phyloP scores from a whole-genome alignment of 2,888 invertebrate species.

The Osmoderma eremita region DNA sequence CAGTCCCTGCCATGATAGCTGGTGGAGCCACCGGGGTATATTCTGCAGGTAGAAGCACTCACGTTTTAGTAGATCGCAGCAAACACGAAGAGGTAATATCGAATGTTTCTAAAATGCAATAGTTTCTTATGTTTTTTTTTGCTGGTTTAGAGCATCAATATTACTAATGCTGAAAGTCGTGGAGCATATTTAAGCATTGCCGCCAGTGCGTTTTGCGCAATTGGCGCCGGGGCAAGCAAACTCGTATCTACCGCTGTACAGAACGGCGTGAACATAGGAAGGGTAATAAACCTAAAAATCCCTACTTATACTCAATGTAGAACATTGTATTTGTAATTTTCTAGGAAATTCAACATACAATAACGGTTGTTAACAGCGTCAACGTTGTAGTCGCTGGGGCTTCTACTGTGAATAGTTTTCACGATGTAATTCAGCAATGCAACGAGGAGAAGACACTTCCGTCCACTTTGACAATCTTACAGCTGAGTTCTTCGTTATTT shows the following conservation, averaged over 20 bases:
- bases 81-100: conserved; percentile 40
- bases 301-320: too few relatives aligned
- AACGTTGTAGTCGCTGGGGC: conserved; percentile 45
- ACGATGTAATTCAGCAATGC: conserved; percentile 38
- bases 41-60: conserved; percentile 40
- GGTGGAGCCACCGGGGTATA: conserved; percentile 40
- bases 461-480: conserved; percentile 45
- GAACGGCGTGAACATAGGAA: conserved; percentile 21
- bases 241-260: conserved; percentile 48
- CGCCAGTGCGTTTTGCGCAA: conserved; percentile 61
- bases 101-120: neutral
- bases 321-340: neutral
- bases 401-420: conserved; percentile 45
- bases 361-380: conserved; percentile 43
- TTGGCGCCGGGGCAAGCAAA: conserved; percentile 60
- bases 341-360: conserved; percentile 41
- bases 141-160: conserved; percentile 58
- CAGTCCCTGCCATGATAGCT: conserved; percentile 31
- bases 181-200: conserved; percentile 70
- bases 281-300: conserved; percentile 3
- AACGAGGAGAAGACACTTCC: conserved; percentile 42
- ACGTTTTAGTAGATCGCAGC: conserved; percentile 36
- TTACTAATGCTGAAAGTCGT: conserved; percentile 68
- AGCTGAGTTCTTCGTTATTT: conserved; percentile 47
- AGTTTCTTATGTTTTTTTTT: neutral